Conservation (phyloP, 2,888 invertebrate species). For the Atethmia centrago region DNA sequence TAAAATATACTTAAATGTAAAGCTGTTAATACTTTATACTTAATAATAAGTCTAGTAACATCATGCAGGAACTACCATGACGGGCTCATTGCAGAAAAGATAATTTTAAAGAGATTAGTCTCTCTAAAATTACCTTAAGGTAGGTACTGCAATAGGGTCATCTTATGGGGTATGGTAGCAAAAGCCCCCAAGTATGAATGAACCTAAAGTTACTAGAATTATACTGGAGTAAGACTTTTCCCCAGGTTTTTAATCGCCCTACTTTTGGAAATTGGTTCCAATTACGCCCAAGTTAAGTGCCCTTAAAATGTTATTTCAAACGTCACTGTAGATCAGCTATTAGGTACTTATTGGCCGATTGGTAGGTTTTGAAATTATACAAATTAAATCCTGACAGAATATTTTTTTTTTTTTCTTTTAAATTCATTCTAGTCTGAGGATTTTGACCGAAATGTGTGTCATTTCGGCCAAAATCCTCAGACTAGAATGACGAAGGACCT, state of each 20-base stretch:
- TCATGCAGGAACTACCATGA: background rate
- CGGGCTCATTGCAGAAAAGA: background rate
- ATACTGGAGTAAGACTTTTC: background rate
- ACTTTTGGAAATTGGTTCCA: background rate
- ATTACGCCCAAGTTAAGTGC: background rate
- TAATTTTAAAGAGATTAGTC: background rate
- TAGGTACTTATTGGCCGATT: background rate
- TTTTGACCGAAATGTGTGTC: conserved; percentile 1
- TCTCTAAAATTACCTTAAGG: background rate
- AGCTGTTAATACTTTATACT: background rate
- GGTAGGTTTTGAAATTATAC: background rate
- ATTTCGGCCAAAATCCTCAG: too few species aligned
- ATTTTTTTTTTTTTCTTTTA: background rate
- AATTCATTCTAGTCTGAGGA: background rate
- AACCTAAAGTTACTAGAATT: background rate
- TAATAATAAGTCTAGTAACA: background rate
- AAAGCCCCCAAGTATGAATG: background rate
- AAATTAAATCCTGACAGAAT: background rate
- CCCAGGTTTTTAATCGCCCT: background rate
- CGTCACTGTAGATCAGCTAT: background rate
- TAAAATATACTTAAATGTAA: background rate
- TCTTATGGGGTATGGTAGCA: background rate
- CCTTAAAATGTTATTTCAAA: background rate
- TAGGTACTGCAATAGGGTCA: background rate
- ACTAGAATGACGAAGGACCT: too few species aligned